phyloP scores from a whole-genome alignment of 1,140 invertebrate genomes.

The Drosophila rufa region DNA sequence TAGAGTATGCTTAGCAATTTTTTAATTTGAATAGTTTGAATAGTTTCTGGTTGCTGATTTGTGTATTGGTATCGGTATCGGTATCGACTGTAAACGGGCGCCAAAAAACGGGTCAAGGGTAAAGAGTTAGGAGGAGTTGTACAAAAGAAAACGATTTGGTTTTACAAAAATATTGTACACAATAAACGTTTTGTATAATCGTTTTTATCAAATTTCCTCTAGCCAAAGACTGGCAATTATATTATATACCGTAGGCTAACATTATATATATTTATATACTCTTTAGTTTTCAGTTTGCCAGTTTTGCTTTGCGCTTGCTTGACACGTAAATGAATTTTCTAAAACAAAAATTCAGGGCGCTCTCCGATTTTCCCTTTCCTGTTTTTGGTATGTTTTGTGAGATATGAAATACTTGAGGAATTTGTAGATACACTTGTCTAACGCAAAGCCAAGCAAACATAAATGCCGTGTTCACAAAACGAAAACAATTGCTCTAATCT shows the following conservation, averaged over 20 bases:
- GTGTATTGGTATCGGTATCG: slow-evolving; percentile 15
- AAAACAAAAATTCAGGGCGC: slow-evolving; percentile 77
- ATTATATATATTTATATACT: slow-evolving; percentile 45
- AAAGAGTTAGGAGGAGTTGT: slow-evolving; percentile 41
- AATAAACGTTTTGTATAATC: slow-evolving; percentile 60
- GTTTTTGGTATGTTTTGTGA: slow-evolving; percentile 56
- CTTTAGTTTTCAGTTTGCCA: slow-evolving; percentile 28
- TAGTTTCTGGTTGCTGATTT: slow-evolving; percentile 23
- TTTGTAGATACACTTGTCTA: slow-evolving; percentile 44
- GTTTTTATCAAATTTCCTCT: slow-evolving; percentile 41
- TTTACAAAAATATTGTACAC: slow-evolving; percentile 74
- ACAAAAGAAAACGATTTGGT: slow-evolving; percentile 52
- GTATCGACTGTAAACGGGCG: slow-evolving; percentile 54
- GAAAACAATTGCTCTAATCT: slow-evolving; percentile 46
- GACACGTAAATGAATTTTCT: slow-evolving; percentile 75
- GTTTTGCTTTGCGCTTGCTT: slow-evolving; percentile 65
- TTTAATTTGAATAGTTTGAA: slow-evolving; percentile 35
- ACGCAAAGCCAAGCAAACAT: slow-evolving; percentile 58
- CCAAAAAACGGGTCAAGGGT: slow-evolving; percentile 42
- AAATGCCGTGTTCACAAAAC: slow-evolving; percentile 63
- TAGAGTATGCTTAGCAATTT: slow-evolving; percentile 47
- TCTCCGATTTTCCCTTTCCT: slow-evolving; percentile 14
- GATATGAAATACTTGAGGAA: slow-evolving; percentile 66
- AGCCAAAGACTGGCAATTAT: slow-evolving; percentile 39
- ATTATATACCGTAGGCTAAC: slow-evolving; percentile 12